Evolutionary conservation across 2,888 invertebrate genomes (phyloP).

Genomic region (Sphecodes monilicornis): DNA sequence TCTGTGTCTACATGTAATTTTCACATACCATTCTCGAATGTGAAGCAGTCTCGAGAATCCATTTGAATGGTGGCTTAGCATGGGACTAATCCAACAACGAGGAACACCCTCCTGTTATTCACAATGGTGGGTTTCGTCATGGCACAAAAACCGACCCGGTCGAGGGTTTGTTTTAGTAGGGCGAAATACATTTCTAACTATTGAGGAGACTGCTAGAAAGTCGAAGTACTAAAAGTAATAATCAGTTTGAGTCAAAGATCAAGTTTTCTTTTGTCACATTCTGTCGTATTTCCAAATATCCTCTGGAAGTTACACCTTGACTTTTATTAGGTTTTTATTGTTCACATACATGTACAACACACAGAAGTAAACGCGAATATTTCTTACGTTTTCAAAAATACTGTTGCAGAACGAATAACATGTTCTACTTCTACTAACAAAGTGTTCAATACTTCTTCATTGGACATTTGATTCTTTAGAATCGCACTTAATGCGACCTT

Average conservation of each 20-base stretch:
- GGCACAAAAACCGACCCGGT: slow-evolving; percentile 63
- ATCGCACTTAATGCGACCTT: background rate
- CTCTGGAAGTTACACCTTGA: background rate
- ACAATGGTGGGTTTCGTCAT: slow-evolving; percentile 57
- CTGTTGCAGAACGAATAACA: too few relatives aligned
- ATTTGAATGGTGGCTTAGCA: slow-evolving; percentile 60
- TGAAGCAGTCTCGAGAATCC: slow-evolving; percentile 14
- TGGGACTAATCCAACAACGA: slow-evolving; percentile 70
- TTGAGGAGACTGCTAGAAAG: slow-evolving; percentile 30
- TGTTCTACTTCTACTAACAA: too few relatives aligned
- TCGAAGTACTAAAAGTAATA: slow-evolving; percentile 63
- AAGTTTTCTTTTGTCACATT: slow-evolving; percentile 42
- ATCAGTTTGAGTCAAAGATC: slow-evolving; percentile 39
- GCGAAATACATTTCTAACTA: slow-evolving; percentile 71
- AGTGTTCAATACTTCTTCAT: too few relatives aligned
- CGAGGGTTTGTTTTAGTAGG: slow-evolving; percentile 76
- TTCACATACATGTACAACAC: background rate
- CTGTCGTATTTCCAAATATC: slow-evolving; percentile 21
- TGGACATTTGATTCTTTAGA: background rate
- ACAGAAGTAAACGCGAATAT: too few relatives aligned
- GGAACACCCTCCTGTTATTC: slow-evolving; percentile 62
- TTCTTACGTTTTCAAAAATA: too few relatives aligned
- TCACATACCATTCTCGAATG: slow-evolving; percentile 24
- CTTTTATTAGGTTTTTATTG: background rate
- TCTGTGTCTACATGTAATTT: too few relatives aligned